These are phyloP conservation scores for Scaptomyza montana DNA, from an alignment of 1,140 invertebrate species.

Conservation along the genomic window DNA sequence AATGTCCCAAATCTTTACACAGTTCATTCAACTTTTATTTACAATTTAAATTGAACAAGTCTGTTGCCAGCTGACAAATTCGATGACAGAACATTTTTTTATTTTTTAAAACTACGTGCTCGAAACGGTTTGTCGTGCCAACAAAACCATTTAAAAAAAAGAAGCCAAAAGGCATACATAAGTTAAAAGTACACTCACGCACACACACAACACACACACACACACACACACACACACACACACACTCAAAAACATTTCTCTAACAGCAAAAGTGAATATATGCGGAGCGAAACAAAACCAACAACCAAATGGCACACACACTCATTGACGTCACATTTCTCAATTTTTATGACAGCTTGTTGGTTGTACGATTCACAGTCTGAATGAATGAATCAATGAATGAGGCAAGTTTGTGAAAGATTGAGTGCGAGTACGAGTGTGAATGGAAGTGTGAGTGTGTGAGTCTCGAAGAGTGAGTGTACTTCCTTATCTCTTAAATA, in stretches of 20 bases:
- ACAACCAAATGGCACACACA: slow-evolving; percentile 58
- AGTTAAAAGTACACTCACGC: not conserved
- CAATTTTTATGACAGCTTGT: slow-evolving; percentile 73
- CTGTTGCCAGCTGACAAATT: slow-evolving; percentile 6
- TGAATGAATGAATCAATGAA: slow-evolving; percentile 3
- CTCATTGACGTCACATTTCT: slow-evolving; percentile 65
- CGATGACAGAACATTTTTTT: slow-evolving; percentile 42
- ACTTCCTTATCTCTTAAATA: slow-evolving; percentile 24
- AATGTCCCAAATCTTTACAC: not conserved
- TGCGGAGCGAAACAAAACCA: slow-evolving; percentile 37
- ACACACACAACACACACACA: too few species aligned
- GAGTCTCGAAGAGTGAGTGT: slow-evolving; percentile 14
- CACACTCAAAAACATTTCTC: too few species aligned
- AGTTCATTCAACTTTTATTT: slow-evolving; percentile 18
- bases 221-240: not conserved
- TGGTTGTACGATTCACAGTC: not conserved
- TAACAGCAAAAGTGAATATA: slow-evolving; percentile 25
- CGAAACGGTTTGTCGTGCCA: slow-evolving; percentile 17
- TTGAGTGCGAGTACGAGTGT: not conserved
- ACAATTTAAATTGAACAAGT: slow-evolving; percentile 4
- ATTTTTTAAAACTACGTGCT: slow-evolving; percentile 39
- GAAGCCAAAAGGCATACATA: not conserved
- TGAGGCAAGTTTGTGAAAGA: not conserved
- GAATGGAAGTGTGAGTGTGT: too few species aligned
- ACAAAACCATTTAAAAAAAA: slow-evolving; percentile 69